A percentile compares a stretch with the other conserved stretches of the same genome.
Evolutionary conservation across 2,797 vertebrate genomes (phyloP).

Genomic region (Podarcis siculus): DNA sequence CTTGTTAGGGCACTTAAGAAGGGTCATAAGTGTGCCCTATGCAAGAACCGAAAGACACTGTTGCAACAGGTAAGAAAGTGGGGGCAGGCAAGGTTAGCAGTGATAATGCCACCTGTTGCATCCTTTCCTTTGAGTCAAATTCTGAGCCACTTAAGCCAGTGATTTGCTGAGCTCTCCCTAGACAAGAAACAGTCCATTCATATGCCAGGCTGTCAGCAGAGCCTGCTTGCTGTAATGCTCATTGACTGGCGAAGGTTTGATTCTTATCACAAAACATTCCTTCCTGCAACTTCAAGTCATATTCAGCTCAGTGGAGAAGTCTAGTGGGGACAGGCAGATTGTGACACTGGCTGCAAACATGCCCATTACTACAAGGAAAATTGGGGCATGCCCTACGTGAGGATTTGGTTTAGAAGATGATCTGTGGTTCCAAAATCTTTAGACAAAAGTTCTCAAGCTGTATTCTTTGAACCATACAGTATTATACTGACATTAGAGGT

Average conservation of each 20-base stretch:
- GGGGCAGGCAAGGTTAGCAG: not conserved
- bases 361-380: not conserved
- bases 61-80: not conserved
- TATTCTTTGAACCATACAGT: not conserved
- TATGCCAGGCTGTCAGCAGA: too few species aligned
- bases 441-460: not conserved
- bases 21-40: not conserved
- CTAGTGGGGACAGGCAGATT: not conserved
- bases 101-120: not conserved
- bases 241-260: not conserved
- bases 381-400: not conserved
- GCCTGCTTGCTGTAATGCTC: not conserved
- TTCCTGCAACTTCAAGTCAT: not conserved
- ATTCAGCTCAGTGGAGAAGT: not conserved
- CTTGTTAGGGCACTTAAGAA: not conserved
- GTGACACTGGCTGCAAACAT: not conserved
- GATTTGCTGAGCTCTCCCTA: not conserved
- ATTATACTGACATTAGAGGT: not conserved
- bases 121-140: not conserved
- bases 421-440: not conserved
- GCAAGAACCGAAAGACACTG: not conserved
- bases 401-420: not conserved
- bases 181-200: not conserved
- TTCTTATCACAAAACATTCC: not conserved
- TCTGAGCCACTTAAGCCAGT: not conserved